Base-by-base conservation (phyloP, 2,797 vertebrate species). In the Chelidonichthys spinosus region DNA sequence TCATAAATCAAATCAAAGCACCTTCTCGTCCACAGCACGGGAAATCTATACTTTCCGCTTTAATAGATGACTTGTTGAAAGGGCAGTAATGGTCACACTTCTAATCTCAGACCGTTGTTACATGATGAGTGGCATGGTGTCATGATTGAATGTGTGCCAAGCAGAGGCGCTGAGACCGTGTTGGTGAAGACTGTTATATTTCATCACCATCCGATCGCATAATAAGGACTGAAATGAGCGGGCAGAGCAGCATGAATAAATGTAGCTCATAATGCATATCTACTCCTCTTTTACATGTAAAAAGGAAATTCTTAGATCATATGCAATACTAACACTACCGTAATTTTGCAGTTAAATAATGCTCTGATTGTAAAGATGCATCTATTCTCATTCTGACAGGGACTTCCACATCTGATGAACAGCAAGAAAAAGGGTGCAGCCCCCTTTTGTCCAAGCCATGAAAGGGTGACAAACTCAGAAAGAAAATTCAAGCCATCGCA, bases 401-500 rank as follows among this genome's bases (percentile, higher is more conserved):
- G 54, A 73, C 9, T 46, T 52, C 74, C 44, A 82, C 37, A 72
- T 70, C 39, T 77, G 58, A 75, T 69, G 35, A 76, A 61, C 14
- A 83, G 69, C 60, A 74, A 78, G 69, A 86, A 78, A 81, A 59
- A 87, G 77, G 78, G 69, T 47, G 52, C 40, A 63, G 63, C 42
- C 64, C 49, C 71, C 53, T 44, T 68, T 56, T 56, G 53, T 77
- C 64, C 42, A 61, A 42, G 63, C 67, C 75, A 61, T 84, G 42
- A 83, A 71, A 79, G 42, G 44, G 52, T 74, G 65, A 80, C 39
- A 79, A 73, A 82, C 76, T 82, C 58, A 46, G 44, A 68, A 73
- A 65, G 46, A 76, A 90, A 92, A 93, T 85, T 25, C 85, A 88
- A 92, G 85, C 55, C 58, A 79, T 93, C 81, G 84, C 40, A 54